Evolutionary conservation across 2,888 invertebrate genomes (phyloP).

Genomic region (Gonocerus acuteangulatus): DNA sequence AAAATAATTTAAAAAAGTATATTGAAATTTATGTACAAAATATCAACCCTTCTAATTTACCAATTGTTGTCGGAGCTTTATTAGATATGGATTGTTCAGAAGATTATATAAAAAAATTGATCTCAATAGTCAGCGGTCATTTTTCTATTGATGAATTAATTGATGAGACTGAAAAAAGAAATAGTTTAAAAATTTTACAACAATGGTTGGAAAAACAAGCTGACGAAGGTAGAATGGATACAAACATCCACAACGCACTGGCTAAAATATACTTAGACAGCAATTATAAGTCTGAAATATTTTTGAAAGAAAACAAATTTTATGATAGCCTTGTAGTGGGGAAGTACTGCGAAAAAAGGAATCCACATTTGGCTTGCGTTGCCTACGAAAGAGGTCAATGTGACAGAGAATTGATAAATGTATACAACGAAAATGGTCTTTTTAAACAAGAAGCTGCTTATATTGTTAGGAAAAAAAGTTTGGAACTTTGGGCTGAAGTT

Average conservation of each 20-base stretch:
- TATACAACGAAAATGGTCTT: constrained; percentile 96
- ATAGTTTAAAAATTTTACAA: constrained; percentile 83
- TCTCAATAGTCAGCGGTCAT: constrained; percentile 92
- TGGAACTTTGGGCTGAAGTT: constrained; percentile 94
- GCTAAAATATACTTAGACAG: constrained; percentile 99
- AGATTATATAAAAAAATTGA: constrained; percentile 97
- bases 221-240: constrained; percentile 93
- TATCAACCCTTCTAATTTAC: constrained; percentile 95
- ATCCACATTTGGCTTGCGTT: constrained; percentile 97
- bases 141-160: constrained; percentile 98
- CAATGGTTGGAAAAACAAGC: constrained; percentile 97
- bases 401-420: constrained; percentile 94
- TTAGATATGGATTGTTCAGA: constrained; percentile 98
- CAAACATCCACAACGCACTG: constrained; percentile 97
- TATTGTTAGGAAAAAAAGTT: constrained; percentile 86
- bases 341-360: constrained; percentile 98
- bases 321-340: constrained; percentile 96
- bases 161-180: constrained; percentile 90
- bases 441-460: constrained; percentile 96
- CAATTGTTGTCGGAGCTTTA: constrained; percentile 94
- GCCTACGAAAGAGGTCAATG: constrained; percentile 98
- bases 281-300: constrained; percentile 97
- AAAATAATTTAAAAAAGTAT: constrained; percentile 97
- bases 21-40: constrained; percentile 99
- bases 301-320: constrained; percentile 72